Evolutionary conservation across 1,140 invertebrate genomes (phyloP).

Genomic region (Cryptotermes secundus): DNA sequence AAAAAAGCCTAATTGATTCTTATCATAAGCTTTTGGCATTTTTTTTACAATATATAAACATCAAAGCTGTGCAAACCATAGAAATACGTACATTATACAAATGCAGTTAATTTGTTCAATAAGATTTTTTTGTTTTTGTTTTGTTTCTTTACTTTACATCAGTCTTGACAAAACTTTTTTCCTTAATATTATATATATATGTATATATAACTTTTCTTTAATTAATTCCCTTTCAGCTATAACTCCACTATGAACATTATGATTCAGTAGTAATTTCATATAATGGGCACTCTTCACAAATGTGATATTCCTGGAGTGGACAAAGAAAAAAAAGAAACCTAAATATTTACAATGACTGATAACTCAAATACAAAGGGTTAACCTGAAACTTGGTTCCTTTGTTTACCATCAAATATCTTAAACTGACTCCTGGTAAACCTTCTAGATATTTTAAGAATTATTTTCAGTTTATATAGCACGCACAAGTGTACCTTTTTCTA

Average conservation of each 20-base stretch:
- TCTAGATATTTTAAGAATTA: background rate
- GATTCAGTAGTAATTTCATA: constrained; percentile 2
- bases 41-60: constrained; percentile 37
- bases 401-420: background rate
- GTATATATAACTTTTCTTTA: constrained; percentile 34
- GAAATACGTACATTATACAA: constrained; percentile 35
- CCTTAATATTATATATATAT: constrained; percentile 33
- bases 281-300: constrained; percentile 23
- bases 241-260: constrained; percentile 6
- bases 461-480: background rate
- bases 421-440: background rate
- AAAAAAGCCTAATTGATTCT: constrained; percentile 33
- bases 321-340: constrained; percentile 12
- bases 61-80: constrained; percentile 35
- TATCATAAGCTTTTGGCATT: constrained; percentile 3
- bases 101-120: constrained; percentile 33
- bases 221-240: background rate
- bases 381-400: background rate
- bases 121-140: constrained; percentile 30
- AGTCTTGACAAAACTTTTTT: constrained; percentile 37
- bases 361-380: constrained; percentile 18
- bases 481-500: background rate
- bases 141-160: constrained; percentile 36
- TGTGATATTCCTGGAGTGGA: background rate
- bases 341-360: constrained; percentile 20